phyloP scores from a whole-genome alignment of 2,888 invertebrate genomes.

The Aphrophora alni region DNA sequence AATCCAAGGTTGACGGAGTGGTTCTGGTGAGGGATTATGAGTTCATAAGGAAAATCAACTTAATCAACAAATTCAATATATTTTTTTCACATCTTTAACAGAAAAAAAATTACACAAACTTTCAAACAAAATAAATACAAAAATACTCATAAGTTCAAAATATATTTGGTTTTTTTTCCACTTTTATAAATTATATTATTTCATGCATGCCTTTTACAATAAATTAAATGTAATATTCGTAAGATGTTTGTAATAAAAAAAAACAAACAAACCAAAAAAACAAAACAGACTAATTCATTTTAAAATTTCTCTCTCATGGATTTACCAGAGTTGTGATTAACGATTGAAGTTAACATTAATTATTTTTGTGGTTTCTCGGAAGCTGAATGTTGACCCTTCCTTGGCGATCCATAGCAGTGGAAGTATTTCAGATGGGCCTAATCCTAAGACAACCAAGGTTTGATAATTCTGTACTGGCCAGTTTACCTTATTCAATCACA shows the following conservation, averaged over 20 bases:
- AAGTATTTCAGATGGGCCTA: too few relatives aligned
- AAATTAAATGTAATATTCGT: neutral
- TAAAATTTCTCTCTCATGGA: neutral
- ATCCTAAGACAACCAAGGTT: too few relatives aligned
- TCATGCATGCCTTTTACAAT: neutral
- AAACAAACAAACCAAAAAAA: neutral
- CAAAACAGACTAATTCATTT: neutral
- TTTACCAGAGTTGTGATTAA: constrained; percentile 44
- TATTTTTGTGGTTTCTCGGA: too few relatives aligned
- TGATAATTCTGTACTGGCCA: too few relatives aligned
- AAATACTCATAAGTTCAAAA: neutral
- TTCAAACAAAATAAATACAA: too few relatives aligned
- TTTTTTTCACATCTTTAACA: neutral
- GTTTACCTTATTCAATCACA: too few relatives aligned
- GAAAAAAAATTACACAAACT: neutral
- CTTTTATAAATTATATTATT: neutral
- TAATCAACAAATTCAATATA: neutral
- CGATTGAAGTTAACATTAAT: constrained; percentile 50
- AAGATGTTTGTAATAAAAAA: neutral
- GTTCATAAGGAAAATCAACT: neutral
- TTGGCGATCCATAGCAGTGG: too few relatives aligned
- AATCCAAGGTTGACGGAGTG: constrained; percentile 44
- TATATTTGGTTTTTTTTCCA: too few relatives aligned
- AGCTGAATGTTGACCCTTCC: too few relatives aligned
- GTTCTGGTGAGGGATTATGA: constrained; percentile 45